Conservation (phyloP, 1,140 invertebrate species). For the Macrosteles quadrilineatus region DNA sequence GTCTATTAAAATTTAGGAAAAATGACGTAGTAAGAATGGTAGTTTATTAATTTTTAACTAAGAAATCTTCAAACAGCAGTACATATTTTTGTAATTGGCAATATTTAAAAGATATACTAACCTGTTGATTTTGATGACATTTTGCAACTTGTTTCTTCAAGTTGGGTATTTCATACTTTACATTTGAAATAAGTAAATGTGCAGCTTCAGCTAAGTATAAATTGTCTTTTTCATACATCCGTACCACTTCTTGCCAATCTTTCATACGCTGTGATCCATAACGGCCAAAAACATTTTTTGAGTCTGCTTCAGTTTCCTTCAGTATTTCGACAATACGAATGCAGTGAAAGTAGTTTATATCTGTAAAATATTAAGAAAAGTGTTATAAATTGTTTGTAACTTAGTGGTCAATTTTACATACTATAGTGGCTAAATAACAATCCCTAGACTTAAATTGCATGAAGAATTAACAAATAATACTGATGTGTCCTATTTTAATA, state of each 20-base stretch:
- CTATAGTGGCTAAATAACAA: no score
- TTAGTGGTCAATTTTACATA: no score
- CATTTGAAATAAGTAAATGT: constrained; percentile 87
- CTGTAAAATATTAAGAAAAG: constrained; percentile 52
- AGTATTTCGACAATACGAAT: constrained; percentile 90
- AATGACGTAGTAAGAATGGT: background rate
- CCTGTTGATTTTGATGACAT: constrained; percentile 68
- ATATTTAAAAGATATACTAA: constrained; percentile 51
- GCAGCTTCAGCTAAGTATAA: constrained; percentile 90
- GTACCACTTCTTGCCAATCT: constrained; percentile 87
- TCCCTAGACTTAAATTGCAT: no score
- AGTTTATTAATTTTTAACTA: no score
- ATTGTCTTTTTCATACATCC: constrained; percentile 88
- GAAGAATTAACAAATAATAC: no score
- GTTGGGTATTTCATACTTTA: constrained; percentile 93
- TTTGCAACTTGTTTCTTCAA: constrained; percentile 89
- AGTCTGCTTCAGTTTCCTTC: constrained; percentile 93
- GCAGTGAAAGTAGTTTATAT: constrained; percentile 97
- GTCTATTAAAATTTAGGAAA: background rate
- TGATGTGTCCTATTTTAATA: no score
- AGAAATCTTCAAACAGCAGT: no score
- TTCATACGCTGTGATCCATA: constrained; percentile 98
- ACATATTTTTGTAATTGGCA: no score
- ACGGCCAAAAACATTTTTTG: constrained; percentile 95
- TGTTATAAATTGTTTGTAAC: no score